These are phyloP conservation scores for Microtus montanus DNA, from an alignment of 2,113 vertebrate species.

Conservation along the genomic window DNA sequence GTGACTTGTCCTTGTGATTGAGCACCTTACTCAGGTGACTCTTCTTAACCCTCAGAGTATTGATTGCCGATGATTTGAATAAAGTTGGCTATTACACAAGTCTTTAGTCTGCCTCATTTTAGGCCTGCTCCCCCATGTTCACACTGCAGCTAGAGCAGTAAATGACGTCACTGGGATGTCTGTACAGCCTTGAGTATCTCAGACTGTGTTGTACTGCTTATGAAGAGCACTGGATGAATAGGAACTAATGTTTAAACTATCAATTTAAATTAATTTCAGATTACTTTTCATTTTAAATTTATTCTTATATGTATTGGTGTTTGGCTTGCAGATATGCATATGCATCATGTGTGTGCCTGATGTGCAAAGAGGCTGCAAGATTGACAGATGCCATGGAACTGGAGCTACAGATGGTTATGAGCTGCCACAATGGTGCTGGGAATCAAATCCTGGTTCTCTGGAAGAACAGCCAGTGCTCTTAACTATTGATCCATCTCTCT, in stretches of 20 bases:
- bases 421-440: background rate
- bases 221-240: background rate
- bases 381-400: background rate
- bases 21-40: background rate
- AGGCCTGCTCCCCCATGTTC: background rate
- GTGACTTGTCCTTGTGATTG: background rate
- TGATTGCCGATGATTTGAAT: background rate
- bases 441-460: too few species aligned
- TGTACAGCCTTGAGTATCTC: background rate
- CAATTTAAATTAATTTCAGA: slow-evolving; percentile 33
- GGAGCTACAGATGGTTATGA: too few species aligned
- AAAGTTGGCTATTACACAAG: background rate
- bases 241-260: slow-evolving; percentile 14
- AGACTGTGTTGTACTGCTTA: background rate
- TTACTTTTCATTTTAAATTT: background rate
- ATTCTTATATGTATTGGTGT: too few species aligned
- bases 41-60: background rate
- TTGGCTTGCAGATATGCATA: background rate
- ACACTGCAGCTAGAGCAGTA: background rate
- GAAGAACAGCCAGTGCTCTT: background rate
- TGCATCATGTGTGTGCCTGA: background rate
- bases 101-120: background rate
- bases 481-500: background rate
- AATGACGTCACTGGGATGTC: background rate
- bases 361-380: background rate